phyloP scores from a whole-genome alignment of 2,888 invertebrate genomes.

The Bedellia somnulentella region DNA sequence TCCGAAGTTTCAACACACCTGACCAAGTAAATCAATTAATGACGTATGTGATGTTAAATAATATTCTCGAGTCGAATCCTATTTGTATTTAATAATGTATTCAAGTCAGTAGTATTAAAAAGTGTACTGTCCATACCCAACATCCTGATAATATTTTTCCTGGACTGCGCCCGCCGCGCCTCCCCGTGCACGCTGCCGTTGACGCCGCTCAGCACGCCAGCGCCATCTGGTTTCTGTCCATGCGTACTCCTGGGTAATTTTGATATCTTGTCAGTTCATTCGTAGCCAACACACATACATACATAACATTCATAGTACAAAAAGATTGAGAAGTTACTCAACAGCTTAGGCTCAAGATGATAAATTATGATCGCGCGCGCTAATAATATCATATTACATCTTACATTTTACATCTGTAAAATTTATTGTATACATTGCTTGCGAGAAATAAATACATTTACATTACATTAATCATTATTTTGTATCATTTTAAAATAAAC shows the following conservation, averaged over 20 bases:
- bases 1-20: too few relatives aligned
- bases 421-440: background rate
- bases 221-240: constrained; percentile 30
- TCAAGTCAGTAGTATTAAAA: constrained; percentile 16
- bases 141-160: constrained; percentile 78
- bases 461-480: too few relatives aligned
- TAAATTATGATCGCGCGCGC: background rate
- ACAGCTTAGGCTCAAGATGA: too few relatives aligned
- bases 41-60: too few relatives aligned
- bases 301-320: too few relatives aligned
- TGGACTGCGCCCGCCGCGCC: constrained; percentile 67
- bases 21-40: too few relatives aligned
- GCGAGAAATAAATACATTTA: background rate
- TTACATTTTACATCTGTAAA: background rate
- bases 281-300: constrained; percentile 3
- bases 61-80: too few relatives aligned
- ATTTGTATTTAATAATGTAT: too few relatives aligned
- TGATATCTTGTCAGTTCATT: too few relatives aligned
- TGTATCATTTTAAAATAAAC: too few relatives aligned
- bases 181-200: constrained; percentile 72
- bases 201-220: constrained; percentile 43
- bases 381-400: background rate
- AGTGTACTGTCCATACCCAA: too few relatives aligned
- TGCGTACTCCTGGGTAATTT: constrained; percentile 44
- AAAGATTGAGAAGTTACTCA: too few relatives aligned